Percentiles rank a stretch among this genome's conserved stretches.
phyloP scores from a whole-genome alignment of 2,113 vertebrate species.

The Neodon shergylaensis region DNA sequence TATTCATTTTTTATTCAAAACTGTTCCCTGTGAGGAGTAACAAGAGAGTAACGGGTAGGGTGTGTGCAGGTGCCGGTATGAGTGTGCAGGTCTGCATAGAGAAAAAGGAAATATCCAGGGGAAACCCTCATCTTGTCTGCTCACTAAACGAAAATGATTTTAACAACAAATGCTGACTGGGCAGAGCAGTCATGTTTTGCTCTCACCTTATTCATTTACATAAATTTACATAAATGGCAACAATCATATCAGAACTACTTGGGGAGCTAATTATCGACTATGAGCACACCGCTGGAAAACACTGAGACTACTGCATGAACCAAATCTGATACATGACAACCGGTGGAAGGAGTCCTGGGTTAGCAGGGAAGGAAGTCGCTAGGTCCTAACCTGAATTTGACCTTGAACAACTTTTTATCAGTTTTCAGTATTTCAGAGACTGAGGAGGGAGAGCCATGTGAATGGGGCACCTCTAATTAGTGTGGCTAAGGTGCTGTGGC shows the following conservation, averaged over 20 bases:
- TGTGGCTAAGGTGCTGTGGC: background rate
- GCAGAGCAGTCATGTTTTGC: background rate
- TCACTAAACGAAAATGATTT: background rate
- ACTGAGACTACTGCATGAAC: background rate
- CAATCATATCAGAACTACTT: background rate
- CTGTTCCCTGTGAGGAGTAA: background rate
- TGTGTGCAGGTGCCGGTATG: background rate
- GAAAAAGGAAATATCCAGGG: background rate
- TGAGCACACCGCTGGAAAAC: background rate
- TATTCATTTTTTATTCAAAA: constrained; percentile 31
- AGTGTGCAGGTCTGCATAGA: background rate
- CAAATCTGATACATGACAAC: background rate
- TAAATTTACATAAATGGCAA: constrained; percentile 31
- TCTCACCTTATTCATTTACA: background rate
- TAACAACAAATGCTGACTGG: background rate
- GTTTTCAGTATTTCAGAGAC: constrained; percentile 12
- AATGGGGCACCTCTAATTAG: background rate
- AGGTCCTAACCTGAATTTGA: background rate
- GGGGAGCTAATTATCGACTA: background rate
- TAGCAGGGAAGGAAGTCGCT: background rate
- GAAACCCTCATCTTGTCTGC: background rate
- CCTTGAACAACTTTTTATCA: background rate
- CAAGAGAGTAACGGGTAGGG: background rate
- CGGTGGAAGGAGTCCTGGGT: background rate
- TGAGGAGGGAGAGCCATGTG: background rate